These are phyloP conservation scores for Thymelicus acteon DNA, from an alignment of 2,888 invertebrate species.

Conservation along the genomic window DNA sequence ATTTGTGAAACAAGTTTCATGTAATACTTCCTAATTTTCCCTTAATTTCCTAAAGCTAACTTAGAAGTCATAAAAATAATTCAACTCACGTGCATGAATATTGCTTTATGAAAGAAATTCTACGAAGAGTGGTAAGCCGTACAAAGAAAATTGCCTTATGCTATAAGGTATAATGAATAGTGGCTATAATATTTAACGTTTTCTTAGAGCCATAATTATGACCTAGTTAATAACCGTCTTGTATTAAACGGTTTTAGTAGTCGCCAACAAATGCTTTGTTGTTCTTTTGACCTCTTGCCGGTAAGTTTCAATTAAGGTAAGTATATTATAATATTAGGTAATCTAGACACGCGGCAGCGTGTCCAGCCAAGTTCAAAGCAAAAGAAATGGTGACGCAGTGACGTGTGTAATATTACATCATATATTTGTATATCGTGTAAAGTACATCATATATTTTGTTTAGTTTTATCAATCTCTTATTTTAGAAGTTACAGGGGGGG, in stretches of 20 bases:
- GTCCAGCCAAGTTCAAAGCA: no score
- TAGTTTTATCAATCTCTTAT: no score
- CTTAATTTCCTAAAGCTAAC: background rate
- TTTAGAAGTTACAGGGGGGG: no score
- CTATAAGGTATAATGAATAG: constrained; percentile 19
- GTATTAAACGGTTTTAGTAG: constrained; percentile 34
- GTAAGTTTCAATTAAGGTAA: background rate
- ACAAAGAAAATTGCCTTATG: constrained; percentile 4
- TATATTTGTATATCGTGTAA: no score
- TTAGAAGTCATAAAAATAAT: background rate
- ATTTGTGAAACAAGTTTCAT: no score
- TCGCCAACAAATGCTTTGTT: constrained; percentile 7
- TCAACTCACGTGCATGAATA: no score
- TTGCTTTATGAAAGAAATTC: background rate
- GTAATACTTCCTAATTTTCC: background rate
- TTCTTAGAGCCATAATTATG: constrained; percentile 34
- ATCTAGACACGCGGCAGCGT: no score
- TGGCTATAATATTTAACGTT: constrained; percentile 29
- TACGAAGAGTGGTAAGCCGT: background rate
- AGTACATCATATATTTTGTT: no score
- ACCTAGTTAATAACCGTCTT: constrained; percentile 35
- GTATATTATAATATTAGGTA: no score
- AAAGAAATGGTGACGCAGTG: no score
- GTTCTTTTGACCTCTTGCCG: background rate
- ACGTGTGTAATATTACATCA: no score